Evolutionary conservation across 2,888 invertebrate genomes (phyloP), one percentile per base, ranked within the genome.

Genomic region (Caenorhabditis sp.): DNA sequence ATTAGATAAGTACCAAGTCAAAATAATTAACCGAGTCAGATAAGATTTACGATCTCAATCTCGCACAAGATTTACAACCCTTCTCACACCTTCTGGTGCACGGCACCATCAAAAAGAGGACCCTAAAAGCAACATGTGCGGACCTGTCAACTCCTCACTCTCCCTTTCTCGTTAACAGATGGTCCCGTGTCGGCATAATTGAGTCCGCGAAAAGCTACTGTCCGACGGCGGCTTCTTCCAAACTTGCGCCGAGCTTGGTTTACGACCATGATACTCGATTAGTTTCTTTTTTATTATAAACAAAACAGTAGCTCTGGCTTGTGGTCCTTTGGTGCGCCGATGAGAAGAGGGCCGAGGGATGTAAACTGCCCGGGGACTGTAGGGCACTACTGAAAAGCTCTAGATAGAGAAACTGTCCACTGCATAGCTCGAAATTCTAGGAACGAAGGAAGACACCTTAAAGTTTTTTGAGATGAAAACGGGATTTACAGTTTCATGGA

Each of bases 91-190:
- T 49, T 69, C 77, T 77, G 75, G 54, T 28, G 49, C 24, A 66
- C 77, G 77, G 77, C 59, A 69, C 22, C 28, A 61, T 77, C 61
- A 68, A 58, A 24, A 31, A 38, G 51, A 35, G 54, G 59, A 51
- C 69, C 24, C 61, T 77, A 70, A 70, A 77, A 77, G 77, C 77
- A 77, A 77, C 77, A 77, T 77, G 69, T 70, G 77, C 38, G 31
- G 31, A 59, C 10, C 69, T 77, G 77, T 77, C 77, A 77, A n/a
- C 69, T 61, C 69, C 44, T 69, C 76, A 49, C 44, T 51, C 61
- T 35, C 7, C 5, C n/a, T n/a, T 5, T 47, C 47, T n/a, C 1
- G 31, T 66, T 26, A 47, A 35, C 76, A 76, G 68, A 76, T 76
- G 76, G 76, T 19, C 35, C 6, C 22, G 16, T n/a, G 69, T 63